Percentiles rank a stretch among this genome's conserved stretches.
Evolutionary conservation across 2,888 invertebrate genomes (phyloP).

Genomic region (Drosophila meridiana): DNA sequence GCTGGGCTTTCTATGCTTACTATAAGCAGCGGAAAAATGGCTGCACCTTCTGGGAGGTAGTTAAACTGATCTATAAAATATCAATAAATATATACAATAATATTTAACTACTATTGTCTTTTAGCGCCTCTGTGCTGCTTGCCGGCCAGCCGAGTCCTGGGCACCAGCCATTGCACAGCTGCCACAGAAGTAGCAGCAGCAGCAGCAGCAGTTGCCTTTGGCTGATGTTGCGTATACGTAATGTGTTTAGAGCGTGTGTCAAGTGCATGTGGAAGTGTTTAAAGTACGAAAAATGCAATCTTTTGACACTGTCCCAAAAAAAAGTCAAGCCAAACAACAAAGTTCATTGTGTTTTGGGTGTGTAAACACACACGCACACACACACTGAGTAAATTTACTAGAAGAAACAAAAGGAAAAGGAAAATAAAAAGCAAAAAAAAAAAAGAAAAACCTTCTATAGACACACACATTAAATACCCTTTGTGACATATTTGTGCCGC

Average conservation of each 20-base stretch:
- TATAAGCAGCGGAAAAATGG: slow-evolving; percentile 62
- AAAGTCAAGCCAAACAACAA: slow-evolving; percentile 21
- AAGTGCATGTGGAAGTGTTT: slow-evolving; percentile 29
- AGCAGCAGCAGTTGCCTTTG: slow-evolving; percentile 27
- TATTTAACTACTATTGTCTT: neutral
- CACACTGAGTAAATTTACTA: slow-evolving; percentile 9
- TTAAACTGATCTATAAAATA: neutral
- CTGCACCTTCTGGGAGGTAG: slow-evolving; percentile 60
- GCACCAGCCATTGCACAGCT: slow-evolving; percentile 79
- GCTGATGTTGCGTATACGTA: slow-evolving; percentile 53
- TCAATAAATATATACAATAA: neutral
- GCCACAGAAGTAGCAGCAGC: slow-evolving; percentile 33
- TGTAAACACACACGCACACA: slow-evolving; percentile 6
- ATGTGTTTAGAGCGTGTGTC: slow-evolving; percentile 30
- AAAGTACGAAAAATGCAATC: slow-evolving; percentile 21
- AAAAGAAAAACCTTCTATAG: neutral
- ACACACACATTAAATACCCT: slow-evolving; percentile 1
- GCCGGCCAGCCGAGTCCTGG: slow-evolving; percentile 79
- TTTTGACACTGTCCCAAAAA: slow-evolving; percentile 24
- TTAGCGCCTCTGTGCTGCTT: slow-evolving; percentile 75
- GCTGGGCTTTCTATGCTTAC: slow-evolving; percentile 81
- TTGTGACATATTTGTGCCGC: neutral
- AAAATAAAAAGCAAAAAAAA: neutral
- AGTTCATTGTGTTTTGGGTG: slow-evolving; percentile 28
- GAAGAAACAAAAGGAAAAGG: neutral